Conservation (phyloP, 2,888 invertebrate genomes). For the Netelia inedita region DNA sequence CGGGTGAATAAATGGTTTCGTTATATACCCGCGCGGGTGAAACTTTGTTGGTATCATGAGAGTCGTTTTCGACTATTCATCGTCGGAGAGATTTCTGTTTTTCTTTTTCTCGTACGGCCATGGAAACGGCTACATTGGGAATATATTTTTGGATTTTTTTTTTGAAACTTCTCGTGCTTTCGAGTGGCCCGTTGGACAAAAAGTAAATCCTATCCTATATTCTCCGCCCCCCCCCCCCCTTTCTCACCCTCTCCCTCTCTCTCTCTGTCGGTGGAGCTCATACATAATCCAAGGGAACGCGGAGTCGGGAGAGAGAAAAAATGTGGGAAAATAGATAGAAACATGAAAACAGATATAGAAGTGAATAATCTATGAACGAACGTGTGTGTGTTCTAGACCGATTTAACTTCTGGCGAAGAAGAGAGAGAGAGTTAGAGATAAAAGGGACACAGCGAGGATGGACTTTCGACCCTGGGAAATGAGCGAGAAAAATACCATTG, state of each 20-base stretch:
- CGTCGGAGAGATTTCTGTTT: slow-evolving; percentile 17
- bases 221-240: not conserved
- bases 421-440: too few relatives aligned
- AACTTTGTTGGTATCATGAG: not conserved
- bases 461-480: not conserved
- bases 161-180: not conserved
- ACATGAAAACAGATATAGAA: slow-evolving; percentile 24
- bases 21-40: not conserved
- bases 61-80: not conserved
- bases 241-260: not conserved
- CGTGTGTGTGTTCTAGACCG: not conserved
- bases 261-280: slow-evolving; percentile 61
- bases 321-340: slow-evolving; percentile 35
- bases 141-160: slow-evolving; percentile 5
- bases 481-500: slow-evolving; percentile 4
- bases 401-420: slow-evolving; percentile 6
- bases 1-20: too few relatives aligned
- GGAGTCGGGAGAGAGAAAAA: not conserved
- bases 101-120: not conserved
- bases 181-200: slow-evolving; percentile 54
- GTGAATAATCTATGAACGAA: slow-evolving; percentile 15
- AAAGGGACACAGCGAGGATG: not conserved
- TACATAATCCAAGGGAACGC: slow-evolving; percentile 76
- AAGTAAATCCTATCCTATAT: slow-evolving; percentile 57
- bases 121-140: not conserved